A percentile compares a stretch with the other conserved stretches of the same genome.
These are phyloP conservation scores for Drosophila punjabiensis DNA, from an alignment of 1,140 invertebrate species.

Conservation along the genomic window DNA sequence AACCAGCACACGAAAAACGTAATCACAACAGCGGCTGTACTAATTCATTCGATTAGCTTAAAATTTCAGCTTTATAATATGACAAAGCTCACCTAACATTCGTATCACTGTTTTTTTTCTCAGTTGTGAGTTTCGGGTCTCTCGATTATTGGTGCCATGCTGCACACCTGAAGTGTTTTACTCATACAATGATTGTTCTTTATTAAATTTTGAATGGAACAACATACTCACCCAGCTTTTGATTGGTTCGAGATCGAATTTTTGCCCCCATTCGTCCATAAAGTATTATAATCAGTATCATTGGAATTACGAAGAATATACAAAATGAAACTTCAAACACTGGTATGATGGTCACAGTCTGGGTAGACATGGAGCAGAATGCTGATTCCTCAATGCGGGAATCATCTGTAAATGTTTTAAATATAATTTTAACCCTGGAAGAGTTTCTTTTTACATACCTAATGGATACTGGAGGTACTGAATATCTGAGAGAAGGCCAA, in stretches of 20 bases:
- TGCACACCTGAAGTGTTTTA: conserved; percentile 68
- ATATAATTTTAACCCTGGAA: not conserved
- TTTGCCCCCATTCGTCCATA: conserved; percentile 92
- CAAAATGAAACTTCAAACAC: conserved; percentile 93
- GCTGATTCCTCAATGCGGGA: conserved; percentile 89
- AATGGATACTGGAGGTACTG: conserved; percentile 90
- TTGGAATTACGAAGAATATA: conserved; percentile 94
- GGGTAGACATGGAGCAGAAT: conserved; percentile 90
- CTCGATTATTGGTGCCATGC: conserved; percentile 89
- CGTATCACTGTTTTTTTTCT: conserved; percentile 91
- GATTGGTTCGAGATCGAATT: conserved; percentile 88
- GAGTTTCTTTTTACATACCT: conserved; percentile 83
- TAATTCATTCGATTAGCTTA: conserved; percentile 4
- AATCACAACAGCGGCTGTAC: conserved; percentile 95
- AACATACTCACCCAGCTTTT: conserved; percentile 81
- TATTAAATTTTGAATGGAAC: not conserved
- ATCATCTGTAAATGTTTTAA: conserved; percentile 66
- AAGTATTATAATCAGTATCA: conserved; percentile 91
- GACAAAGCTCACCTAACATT: conserved; percentile 90
- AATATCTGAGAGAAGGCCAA: conserved; percentile 90
- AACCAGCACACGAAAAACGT: conserved; percentile 99
- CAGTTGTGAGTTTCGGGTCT: conserved; percentile 89
- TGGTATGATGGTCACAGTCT: conserved; percentile 87
- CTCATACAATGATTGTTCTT: no score
- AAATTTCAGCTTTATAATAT: not conserved